Conservation (phyloP, 2,797 vertebrate species). For the Pipistrellus pipistrellus region DNA sequence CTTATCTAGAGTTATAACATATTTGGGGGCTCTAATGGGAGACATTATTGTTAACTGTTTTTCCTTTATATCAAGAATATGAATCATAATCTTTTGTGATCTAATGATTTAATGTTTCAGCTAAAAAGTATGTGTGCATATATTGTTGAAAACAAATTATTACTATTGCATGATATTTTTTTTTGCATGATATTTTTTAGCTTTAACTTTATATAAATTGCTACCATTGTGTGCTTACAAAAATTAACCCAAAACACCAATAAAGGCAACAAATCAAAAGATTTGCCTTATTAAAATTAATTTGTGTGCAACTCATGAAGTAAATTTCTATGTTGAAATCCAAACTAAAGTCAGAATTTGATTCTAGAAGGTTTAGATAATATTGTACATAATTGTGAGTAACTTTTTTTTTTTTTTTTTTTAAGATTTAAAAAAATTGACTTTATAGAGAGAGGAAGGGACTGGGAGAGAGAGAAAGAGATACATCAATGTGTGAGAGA, state of each 20-base stretch:
- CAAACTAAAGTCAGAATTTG: slow-evolving; percentile 56
- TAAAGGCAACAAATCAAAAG: slow-evolving; percentile 35
- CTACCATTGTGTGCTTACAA: slow-evolving; percentile 37
- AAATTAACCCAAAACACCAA: neutral
- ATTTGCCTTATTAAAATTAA: slow-evolving; percentile 55
- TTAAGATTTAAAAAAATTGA: neutral
- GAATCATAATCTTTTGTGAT: slow-evolving; percentile 29
- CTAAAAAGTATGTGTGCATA: neutral
- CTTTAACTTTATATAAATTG: slow-evolving; percentile 57
- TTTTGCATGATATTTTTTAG: slow-evolving; percentile 6
- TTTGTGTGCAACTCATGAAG: neutral
- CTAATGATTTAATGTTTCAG: neutral
- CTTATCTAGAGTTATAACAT: neutral
- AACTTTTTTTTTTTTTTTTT: slow-evolving; percentile 41
- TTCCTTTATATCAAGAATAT: slow-evolving; percentile 14
- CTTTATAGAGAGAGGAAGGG: neutral
- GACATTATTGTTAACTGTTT: slow-evolving; percentile 36
- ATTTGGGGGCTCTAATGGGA: slow-evolving; percentile 9
- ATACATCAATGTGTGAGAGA: neutral
- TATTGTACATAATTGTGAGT: slow-evolving; percentile 29
- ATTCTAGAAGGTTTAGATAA: slow-evolving; percentile 37
- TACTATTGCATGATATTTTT: slow-evolving; percentile 26
- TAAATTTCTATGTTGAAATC: slow-evolving; percentile 35
- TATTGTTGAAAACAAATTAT: slow-evolving; percentile 53
- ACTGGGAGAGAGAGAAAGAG: neutral